phyloP scores from a whole-genome alignment of 2,113 vertebrate species.

The Sceloporus tristichus region DNA sequence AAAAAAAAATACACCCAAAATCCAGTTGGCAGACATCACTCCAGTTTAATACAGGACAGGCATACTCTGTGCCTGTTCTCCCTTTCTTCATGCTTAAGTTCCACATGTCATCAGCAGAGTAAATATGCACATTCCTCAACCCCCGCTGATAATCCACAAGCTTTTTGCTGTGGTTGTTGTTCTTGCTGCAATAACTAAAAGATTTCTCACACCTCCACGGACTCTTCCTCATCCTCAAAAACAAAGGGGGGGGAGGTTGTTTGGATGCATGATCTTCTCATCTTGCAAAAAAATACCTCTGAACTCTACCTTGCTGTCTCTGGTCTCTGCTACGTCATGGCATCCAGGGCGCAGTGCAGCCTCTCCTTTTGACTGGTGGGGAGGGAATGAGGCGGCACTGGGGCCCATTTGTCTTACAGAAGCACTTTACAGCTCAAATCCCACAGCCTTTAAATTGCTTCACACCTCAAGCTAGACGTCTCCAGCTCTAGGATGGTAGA shows the following conservation, averaged over 20 bases:
- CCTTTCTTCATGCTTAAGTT: slow-evolving; percentile 7
- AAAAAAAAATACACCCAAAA: not conserved
- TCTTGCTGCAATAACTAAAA: not conserved
- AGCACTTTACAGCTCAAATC: slow-evolving; percentile 33
- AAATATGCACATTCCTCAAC: slow-evolving; percentile 14
- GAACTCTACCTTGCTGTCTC: not conserved
- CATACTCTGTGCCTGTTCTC: not conserved
- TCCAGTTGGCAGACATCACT: not conserved
- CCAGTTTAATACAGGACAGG: not conserved
- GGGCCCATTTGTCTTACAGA: slow-evolving; percentile 27
- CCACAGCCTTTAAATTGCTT: slow-evolving; percentile 19
- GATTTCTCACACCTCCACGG: not conserved
- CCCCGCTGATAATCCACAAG: not conserved
- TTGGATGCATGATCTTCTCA: not conserved
- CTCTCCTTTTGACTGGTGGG: slow-evolving; percentile 4
- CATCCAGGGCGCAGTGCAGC: slow-evolving; percentile 43
- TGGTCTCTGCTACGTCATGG: slow-evolving; percentile 45
- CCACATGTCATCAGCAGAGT: not conserved
- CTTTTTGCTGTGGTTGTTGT: not conserved
- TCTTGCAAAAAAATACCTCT: not conserved
- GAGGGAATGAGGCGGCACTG: not conserved
- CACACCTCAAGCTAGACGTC: not conserved
- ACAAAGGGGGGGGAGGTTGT: not conserved
- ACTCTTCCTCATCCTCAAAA: not conserved
- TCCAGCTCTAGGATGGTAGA: not conserved